Evolutionary conservation across 2,797 vertebrate genomes (phyloP).

Genomic region (Falco naumanni): DNA sequence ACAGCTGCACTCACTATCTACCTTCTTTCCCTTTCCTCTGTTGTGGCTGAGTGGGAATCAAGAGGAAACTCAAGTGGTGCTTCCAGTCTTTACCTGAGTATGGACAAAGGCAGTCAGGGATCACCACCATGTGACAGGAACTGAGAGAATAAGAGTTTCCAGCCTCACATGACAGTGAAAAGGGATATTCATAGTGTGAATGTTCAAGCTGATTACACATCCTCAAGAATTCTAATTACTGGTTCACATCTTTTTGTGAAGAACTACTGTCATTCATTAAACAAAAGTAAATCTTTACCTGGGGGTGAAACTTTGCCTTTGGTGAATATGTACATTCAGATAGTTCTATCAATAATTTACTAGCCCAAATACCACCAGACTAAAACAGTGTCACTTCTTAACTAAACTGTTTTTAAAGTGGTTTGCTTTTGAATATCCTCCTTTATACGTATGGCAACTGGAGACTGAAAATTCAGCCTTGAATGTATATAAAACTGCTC

Average conservation of each 20-base stretch:
- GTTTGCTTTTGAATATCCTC: neutral
- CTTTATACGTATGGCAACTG: neutral
- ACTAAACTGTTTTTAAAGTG: neutral
- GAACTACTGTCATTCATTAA: neutral
- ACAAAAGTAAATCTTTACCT: neutral
- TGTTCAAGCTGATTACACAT: neutral
- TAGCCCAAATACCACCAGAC: neutral
- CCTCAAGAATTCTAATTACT: neutral
- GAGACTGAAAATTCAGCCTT: neutral
- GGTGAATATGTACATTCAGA: neutral
- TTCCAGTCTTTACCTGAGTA: too few species aligned
- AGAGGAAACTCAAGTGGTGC: neutral
- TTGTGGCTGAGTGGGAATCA: neutral
- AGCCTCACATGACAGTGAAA: neutral
- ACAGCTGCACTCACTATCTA: neutral
- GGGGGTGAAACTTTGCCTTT: neutral
- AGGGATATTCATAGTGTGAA: neutral
- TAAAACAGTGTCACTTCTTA: neutral
- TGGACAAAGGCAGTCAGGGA: neutral
- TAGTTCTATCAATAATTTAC: neutral
- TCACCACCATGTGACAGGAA: neutral
- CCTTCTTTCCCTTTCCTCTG: neutral
- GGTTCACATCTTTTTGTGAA: neutral
- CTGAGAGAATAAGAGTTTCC: neutral
- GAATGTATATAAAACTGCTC: neutral